These are phyloP conservation scores for Apamea monoglypha DNA, from an alignment of 2,888 invertebrate species.

Conservation along the genomic window DNA sequence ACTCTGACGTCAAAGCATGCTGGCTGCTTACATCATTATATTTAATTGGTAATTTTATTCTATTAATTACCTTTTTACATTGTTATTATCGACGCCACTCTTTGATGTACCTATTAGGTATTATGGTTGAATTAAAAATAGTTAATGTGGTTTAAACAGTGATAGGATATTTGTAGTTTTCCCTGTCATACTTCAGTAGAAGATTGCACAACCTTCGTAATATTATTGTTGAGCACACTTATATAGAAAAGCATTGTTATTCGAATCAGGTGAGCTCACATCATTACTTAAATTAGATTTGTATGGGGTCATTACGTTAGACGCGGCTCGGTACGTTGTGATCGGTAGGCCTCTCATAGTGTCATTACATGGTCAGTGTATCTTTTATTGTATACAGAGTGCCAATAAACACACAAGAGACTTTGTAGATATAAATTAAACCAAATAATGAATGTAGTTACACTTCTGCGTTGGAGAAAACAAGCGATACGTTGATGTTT, in stretches of 20 bases:
- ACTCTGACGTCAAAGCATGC: constrained; percentile 59
- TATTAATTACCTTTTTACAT: constrained; percentile 12
- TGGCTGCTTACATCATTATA: constrained; percentile 46
- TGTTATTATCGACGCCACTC: constrained; percentile 17
- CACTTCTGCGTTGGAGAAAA: not conserved
- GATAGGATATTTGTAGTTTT: constrained; percentile 21
- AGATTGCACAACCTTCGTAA: constrained; percentile 10
- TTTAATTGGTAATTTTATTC: constrained; percentile 34
- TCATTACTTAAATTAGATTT: constrained; percentile 54
- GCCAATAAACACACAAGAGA: not conserved
- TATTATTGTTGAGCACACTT: constrained; percentile 14
- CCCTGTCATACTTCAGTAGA: constrained; percentile 15
- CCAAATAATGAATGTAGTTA: not conserved
- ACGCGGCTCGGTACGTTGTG: not conserved
- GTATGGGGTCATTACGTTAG: constrained; percentile 47
- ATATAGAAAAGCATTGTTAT: constrained; percentile 48
- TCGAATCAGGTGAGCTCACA: constrained; percentile 38
- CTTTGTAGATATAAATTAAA: not conserved
- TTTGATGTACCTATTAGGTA: constrained; percentile 1
- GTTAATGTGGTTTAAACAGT: constrained; percentile 22
- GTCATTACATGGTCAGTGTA: constrained; percentile 9
- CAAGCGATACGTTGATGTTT: not conserved
- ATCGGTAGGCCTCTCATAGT: constrained; percentile 17
- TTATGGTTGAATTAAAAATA: constrained; percentile 28
- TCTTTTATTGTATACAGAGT: not conserved